phyloP scores from a whole-genome alignment of 2,797 vertebrate genomes.

The Yasuhikotakia modesta region DNA sequence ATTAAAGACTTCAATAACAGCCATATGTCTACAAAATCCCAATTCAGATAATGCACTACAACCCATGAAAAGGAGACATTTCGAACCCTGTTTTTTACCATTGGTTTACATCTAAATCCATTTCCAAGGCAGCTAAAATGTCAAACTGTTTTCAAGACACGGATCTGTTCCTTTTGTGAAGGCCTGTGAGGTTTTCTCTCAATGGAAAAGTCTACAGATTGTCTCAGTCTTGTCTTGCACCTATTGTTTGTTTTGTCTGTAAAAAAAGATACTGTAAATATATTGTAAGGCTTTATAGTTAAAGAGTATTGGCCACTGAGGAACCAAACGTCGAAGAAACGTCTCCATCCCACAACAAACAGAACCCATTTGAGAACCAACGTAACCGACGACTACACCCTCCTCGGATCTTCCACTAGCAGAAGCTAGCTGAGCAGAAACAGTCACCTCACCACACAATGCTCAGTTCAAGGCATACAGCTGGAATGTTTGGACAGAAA shows the following conservation, averaged over 20 bases:
- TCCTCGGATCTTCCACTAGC: conserved; percentile 30
- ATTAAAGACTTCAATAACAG: background rate
- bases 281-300: conserved; percentile 71
- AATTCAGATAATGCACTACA: background rate
- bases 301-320: conserved; percentile 57
- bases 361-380: conserved; percentile 8
- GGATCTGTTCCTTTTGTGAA: conserved; percentile 70
- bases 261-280: conserved; percentile 67
- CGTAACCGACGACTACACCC: conserved; percentile 4
- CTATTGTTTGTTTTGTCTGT: conserved; percentile 57
- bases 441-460: background rate
- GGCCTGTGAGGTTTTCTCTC: conserved; percentile 73
- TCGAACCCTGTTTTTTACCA: conserved; percentile 40
- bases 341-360: conserved; percentile 53
- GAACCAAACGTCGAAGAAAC: conserved; percentile 50
- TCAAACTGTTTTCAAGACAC: conserved; percentile 64
- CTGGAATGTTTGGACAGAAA: conserved; percentile 80
- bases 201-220: conserved; percentile 73
- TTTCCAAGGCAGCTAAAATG: conserved; percentile 62
- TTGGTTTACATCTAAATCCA: conserved; percentile 25
- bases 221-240: conserved; percentile 71
- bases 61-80: background rate
- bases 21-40: background rate
- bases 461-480: conserved; percentile 72
- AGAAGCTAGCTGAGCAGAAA: background rate